Conservation (phyloP, 2,888 invertebrate species). For the Drosophila bunnanda region DNA sequence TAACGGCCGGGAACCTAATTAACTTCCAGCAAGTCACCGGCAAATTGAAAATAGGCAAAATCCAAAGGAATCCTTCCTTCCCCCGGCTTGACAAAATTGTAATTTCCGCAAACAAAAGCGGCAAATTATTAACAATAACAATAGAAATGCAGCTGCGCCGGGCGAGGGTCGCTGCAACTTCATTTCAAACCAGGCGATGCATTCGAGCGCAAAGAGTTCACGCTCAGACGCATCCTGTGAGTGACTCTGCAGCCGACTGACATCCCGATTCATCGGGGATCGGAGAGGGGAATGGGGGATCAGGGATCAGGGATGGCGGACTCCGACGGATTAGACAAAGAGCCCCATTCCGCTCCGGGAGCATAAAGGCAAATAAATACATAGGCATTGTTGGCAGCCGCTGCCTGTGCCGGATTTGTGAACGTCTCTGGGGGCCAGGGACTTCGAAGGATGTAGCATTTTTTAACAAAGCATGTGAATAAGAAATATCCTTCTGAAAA, state of each 20-base stretch:
- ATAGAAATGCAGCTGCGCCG: slow-evolving; percentile 54
- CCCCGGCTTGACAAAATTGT: slow-evolving; percentile 30
- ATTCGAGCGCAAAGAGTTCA: slow-evolving; percentile 69
- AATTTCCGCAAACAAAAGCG: slow-evolving; percentile 52
- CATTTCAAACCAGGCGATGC: slow-evolving; percentile 56
- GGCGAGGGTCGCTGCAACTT: slow-evolving; percentile 52
- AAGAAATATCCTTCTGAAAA: not conserved
- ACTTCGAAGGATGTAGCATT: slow-evolving; percentile 23
- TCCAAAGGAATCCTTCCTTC: not conserved
- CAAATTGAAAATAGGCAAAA: slow-evolving; percentile 21
- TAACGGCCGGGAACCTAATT: slow-evolving; percentile 23
- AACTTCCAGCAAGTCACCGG: slow-evolving; percentile 16
- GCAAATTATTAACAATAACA: slow-evolving; percentile 74
- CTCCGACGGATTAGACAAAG: slow-evolving; percentile 1
- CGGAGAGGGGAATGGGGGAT: slow-evolving; percentile 44
- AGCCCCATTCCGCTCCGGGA: slow-evolving; percentile 36
- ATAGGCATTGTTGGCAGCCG: slow-evolving; percentile 48
- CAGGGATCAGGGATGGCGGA: slow-evolving; percentile 32
- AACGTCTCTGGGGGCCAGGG: slow-evolving; percentile 16
- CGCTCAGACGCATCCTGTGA: slow-evolving; percentile 70
- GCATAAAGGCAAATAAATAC: slow-evolving; percentile 73
- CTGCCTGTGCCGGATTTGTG: slow-evolving; percentile 24
- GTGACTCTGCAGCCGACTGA: slow-evolving; percentile 62
- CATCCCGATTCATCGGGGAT: slow-evolving; percentile 37
- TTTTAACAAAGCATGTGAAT: not conserved